Base-by-base conservation (phyloP, 2,797 vertebrate species). In the Sebastes minor region DNA sequence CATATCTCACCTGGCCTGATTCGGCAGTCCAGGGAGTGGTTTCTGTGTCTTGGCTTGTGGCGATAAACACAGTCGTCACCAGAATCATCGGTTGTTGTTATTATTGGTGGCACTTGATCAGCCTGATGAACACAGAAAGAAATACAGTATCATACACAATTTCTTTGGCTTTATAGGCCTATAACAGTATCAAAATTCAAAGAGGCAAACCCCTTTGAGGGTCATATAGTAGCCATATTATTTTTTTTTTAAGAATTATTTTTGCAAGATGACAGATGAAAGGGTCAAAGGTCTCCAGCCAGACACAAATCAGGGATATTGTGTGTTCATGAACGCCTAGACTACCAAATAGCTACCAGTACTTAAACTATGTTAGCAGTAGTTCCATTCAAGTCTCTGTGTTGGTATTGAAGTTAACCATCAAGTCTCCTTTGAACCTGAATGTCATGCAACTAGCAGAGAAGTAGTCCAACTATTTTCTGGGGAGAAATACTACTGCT, bases 1-100 rank as follows among this genome's bases (percentile, higher is more conserved):
- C 9, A 25, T 82, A 16, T 42, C 95, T 97, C 91, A 99, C 98
- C 97, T 25, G 97, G 94, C 80, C 96, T 95, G 89, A 89, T 96
- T 71, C 96, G 88, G 74, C 96, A 95, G 92, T 97, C 94, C 0
- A 96, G 80, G 8, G 95, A 91, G 66, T 86, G 95, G 71, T 94
- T 94, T 88, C 86, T 94, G 38, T 94, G 95, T 68, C 90, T 95
- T 0, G 86, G 70, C 55, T 92, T 95, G 61, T 91, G 93, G 16
- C 53, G 84, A 84, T 94, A 95, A 57, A 88, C 95, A 72, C 94
- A 95, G 82, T 96, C 95, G 0, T 95, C 94, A 27, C 92, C 92
- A 0, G 94, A 97, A 27, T 97, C 96, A 86, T 97, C 97, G 6
- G 85, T 94, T 67, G 83, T 95, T 80, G 84, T 95, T 80, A 96